Evolutionary conservation across 1,140 invertebrate genomes (phyloP).

Genomic region (Euglossa dilemma): DNA sequence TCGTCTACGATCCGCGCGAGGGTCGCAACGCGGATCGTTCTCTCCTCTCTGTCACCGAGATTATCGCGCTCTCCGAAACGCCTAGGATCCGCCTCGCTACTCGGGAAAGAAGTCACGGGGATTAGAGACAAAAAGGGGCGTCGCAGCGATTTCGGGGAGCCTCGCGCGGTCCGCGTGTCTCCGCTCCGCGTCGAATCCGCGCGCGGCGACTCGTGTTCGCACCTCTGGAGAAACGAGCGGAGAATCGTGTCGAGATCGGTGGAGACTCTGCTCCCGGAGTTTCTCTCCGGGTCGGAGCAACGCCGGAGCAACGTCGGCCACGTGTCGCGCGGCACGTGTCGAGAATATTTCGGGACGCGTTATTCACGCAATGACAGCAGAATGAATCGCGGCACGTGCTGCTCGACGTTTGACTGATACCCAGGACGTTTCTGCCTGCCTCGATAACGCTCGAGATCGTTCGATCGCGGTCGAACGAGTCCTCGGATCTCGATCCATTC

Average conservation of each 20-base stretch:
- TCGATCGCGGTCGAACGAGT: conserved; percentile 49
- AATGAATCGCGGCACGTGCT: conserved; percentile 81
- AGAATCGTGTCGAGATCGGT: conserved; percentile 6
- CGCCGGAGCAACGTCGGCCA: conserved; percentile 39
- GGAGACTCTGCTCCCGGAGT: not conserved
- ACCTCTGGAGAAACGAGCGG: conserved; percentile 24
- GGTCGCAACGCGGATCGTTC: too few species aligned
- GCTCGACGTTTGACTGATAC: conserved; percentile 78
- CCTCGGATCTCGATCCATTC: not conserved
- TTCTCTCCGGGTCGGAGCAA: conserved; percentile 17
- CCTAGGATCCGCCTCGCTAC: too few species aligned
- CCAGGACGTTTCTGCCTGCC: conserved; percentile 46
- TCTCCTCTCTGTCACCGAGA: too few species aligned
- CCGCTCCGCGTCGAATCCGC: too few species aligned
- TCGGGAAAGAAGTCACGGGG: too few species aligned
- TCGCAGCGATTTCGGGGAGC: not conserved
- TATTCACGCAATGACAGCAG: conserved; percentile 80
- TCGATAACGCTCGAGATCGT: conserved; percentile 4
- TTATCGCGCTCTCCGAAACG: too few species aligned
- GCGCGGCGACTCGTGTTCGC: conserved; percentile 13
- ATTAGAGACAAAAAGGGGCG: not conserved
- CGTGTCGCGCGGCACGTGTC: conserved; percentile 65
- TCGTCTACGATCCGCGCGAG: too few species aligned
- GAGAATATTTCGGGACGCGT: conserved; percentile 76
- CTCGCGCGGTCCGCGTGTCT: too few species aligned